Conservation (phyloP, 2,113 vertebrate species). For the Ancistrus triradiatus region DNA sequence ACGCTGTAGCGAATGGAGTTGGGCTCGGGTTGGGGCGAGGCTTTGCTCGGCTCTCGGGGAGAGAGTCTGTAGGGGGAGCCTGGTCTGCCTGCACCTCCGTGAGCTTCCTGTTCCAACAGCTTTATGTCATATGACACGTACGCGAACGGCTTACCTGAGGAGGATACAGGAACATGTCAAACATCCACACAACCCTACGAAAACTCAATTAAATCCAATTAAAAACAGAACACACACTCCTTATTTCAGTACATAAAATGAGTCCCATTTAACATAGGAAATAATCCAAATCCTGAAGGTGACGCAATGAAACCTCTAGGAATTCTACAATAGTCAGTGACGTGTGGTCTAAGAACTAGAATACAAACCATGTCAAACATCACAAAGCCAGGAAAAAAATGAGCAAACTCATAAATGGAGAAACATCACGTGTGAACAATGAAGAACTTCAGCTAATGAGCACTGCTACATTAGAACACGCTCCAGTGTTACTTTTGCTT, state of each 20-base stretch:
- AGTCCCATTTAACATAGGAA: too few relatives aligned
- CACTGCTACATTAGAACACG: constrained; percentile 13
- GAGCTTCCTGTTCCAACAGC: constrained; percentile 81
- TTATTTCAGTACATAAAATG: too few relatives aligned
- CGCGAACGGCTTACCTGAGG: constrained; percentile 77
- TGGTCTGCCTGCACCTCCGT: constrained; percentile 67
- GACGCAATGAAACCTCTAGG: too few relatives aligned
- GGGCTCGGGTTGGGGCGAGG: constrained; percentile 74
- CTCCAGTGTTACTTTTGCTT: constrained; percentile 29
- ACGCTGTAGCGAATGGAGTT: constrained; percentile 75
- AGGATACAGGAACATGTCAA: constrained; percentile 17
- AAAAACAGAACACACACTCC: too few relatives aligned
- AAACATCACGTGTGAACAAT: constrained; percentile 15
- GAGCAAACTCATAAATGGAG: too few relatives aligned
- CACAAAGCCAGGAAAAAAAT: too few relatives aligned
- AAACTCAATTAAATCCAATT: too few relatives aligned
- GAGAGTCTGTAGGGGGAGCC: constrained; percentile 81
- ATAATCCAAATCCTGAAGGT: too few relatives aligned
- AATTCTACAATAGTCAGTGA: too few relatives aligned
- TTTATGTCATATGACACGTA: constrained; percentile 85
- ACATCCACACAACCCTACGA: too few relatives aligned
- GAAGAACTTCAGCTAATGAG: constrained; percentile 25
- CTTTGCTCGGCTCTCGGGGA: constrained; percentile 79
- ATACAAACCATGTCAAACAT: too few relatives aligned
- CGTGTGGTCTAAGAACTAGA: too few relatives aligned